phyloP scores from a whole-genome alignment of 2,888 invertebrate species.

The Agonopterix alstromeriana region DNA sequence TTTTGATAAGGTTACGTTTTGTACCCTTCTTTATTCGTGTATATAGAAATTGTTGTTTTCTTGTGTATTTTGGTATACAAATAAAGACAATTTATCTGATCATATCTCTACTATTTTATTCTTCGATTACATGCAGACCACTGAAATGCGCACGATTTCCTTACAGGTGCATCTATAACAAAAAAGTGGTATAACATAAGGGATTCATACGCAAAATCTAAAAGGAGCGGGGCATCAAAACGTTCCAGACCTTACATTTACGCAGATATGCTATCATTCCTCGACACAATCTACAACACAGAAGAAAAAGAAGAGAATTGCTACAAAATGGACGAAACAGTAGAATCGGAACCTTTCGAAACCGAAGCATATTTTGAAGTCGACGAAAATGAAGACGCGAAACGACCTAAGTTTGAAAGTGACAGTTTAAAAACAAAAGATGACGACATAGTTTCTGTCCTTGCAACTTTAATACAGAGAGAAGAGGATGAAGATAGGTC shows the following conservation, averaged over 20 bases:
- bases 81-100: too few species aligned
- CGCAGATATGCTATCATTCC: slow-evolving; percentile 33
- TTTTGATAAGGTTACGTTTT: too few species aligned
- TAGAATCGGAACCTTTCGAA: background rate
- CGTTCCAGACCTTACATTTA: slow-evolving; percentile 36
- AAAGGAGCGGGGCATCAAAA: slow-evolving; percentile 14
- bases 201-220: slow-evolving; percentile 36
- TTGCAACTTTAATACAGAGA: slow-evolving; percentile 41
- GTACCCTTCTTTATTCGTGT: too few species aligned
- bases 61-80: too few species aligned
- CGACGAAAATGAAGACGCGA: slow-evolving; percentile 3
- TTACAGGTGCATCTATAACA: slow-evolving; percentile 27
- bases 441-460: slow-evolving; percentile 26
- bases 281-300: slow-evolving; percentile 22
- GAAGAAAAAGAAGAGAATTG: slow-evolving; percentile 4
- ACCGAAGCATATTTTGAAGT: slow-evolving; percentile 1
- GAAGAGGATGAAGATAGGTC: slow-evolving; percentile 57
- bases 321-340: background rate
- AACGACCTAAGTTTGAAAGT: slow-evolving; percentile 12
- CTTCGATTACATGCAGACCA: background rate
- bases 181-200: slow-evolving; percentile 39
- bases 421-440: background rate
- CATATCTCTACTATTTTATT: background rate
- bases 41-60: too few species aligned
- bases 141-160: background rate